These are phyloP conservation scores for Podilymbus podiceps DNA, from an alignment of 2,113 vertebrate species.

Conservation along the genomic window DNA sequence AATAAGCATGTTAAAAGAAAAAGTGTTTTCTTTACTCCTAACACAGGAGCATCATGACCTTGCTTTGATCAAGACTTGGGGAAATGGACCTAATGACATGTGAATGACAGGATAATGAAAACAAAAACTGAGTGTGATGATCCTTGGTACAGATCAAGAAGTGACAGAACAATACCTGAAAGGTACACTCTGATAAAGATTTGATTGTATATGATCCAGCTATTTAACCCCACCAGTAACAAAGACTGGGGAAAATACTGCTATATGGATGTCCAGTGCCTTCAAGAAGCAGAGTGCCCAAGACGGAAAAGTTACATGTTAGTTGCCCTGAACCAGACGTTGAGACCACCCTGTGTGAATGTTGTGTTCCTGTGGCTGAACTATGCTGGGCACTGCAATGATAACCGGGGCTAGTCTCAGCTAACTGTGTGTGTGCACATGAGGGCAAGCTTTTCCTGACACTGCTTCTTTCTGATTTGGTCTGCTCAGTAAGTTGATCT, in stretches of 20 bases:
- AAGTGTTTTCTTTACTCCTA: background rate
- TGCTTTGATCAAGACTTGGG: background rate
- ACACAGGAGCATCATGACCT: background rate
- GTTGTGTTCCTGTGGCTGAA: fast-evolving
- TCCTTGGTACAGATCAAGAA: background rate
- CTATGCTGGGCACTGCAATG: background rate
- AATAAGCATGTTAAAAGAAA: background rate
- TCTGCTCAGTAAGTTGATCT: background rate
- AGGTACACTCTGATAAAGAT: background rate
- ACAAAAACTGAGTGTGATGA: background rate
- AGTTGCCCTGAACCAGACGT: background rate
- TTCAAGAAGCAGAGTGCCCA: background rate
- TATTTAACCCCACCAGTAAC: background rate
- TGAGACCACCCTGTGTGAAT: background rate
- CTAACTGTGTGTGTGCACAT: background rate
- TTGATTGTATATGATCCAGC: background rate
- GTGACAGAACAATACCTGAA: background rate
- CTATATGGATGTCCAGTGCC: background rate
- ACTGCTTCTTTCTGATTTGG: background rate
- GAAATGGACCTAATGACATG: background rate
- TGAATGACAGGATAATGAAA: background rate
- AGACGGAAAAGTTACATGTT: background rate
- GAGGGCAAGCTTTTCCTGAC: background rate
- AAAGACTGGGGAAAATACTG: background rate
- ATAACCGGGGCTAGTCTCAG: background rate